phyloP scores from a whole-genome alignment of 1,140 invertebrate species.

The Marisa cornuarietis region DNA sequence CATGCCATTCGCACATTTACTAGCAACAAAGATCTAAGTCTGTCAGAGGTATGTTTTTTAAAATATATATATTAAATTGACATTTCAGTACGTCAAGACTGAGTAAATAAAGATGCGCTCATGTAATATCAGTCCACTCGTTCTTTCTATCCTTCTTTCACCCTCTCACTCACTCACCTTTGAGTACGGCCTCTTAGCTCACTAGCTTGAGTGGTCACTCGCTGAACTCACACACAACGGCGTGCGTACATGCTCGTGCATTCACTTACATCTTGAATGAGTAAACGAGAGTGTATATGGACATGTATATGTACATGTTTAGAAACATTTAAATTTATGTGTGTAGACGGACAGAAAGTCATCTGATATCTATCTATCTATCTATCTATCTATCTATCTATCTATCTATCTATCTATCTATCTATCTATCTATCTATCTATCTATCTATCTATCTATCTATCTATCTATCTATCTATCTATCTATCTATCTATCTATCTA shows the following conservation, averaged over 20 bases:
- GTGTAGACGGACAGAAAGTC: neutral
- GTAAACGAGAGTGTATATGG: neutral
- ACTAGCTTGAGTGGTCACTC: neutral
- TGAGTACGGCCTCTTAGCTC: neutral
- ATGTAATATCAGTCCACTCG: neutral
- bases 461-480: neutral
- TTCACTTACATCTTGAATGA: no score
- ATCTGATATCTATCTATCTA: neutral
- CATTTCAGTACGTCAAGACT: no score
- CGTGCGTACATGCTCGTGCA: neutral
- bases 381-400: neutral
- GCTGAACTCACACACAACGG: neutral
- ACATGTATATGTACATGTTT: neutral
- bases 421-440: neutral
- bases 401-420: neutral
- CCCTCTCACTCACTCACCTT: neutral
- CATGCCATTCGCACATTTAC: slow-evolving; percentile 19
- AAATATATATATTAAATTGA: neutral
- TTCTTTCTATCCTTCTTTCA: neutral
- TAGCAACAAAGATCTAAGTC: slow-evolving; percentile 12
- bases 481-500: neutral
- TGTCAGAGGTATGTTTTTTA: neutral
- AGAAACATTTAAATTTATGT: neutral
- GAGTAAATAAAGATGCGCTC: neutral
- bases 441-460: neutral